Evolutionary conservation across 2,113 vertebrate species (phyloP).

Genomic region (Hemicordylus capensis): DNA sequence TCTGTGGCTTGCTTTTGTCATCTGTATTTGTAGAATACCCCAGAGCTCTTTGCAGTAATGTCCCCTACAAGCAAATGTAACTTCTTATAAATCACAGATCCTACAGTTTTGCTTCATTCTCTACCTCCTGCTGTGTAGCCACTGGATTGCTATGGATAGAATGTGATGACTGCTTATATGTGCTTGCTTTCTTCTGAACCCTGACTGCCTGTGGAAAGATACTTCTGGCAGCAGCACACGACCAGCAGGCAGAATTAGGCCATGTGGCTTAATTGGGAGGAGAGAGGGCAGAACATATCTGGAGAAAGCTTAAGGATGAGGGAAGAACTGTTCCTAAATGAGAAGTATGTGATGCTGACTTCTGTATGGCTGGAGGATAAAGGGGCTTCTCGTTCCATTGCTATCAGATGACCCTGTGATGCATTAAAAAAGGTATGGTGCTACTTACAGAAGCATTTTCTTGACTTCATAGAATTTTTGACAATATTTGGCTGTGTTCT

Average conservation of each 20-base stretch:
- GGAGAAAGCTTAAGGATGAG: background rate
- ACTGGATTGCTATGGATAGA: slow-evolving; percentile 7
- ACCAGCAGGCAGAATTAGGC: background rate
- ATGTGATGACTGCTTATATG: background rate
- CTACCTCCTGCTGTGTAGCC: background rate
- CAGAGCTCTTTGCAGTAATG: background rate
- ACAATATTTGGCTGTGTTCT: background rate
- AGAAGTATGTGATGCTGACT: background rate
- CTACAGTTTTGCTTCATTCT: background rate
- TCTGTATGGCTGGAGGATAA: background rate
- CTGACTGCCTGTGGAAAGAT: background rate
- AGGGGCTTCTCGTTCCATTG: too few species aligned
- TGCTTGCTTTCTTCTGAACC: background rate
- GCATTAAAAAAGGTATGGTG: background rate
- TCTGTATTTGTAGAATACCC: slow-evolving; percentile 24
- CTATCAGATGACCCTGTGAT: too few species aligned
- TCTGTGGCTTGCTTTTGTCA: background rate
- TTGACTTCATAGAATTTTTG: background rate
- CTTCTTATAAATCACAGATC: background rate
- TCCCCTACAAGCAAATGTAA: background rate
- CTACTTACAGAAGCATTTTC: background rate
- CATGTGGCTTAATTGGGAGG: background rate
- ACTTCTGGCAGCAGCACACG: background rate
- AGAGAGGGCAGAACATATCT: background rate
- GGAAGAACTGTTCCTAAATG: background rate